Conservation (phyloP, 2,113 vertebrate genomes). For the Myotis lucifugus region DNA sequence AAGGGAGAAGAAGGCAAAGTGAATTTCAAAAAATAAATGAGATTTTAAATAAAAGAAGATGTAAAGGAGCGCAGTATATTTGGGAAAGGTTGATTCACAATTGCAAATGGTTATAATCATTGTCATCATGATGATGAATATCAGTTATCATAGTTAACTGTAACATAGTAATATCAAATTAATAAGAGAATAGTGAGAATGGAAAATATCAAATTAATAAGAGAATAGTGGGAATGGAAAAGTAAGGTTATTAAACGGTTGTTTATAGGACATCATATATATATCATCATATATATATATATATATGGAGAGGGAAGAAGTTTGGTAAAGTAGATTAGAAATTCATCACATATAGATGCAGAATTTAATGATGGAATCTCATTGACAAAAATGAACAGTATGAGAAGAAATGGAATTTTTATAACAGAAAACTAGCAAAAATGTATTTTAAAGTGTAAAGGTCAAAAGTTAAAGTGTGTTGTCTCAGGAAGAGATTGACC, state of each 20-base stretch:
- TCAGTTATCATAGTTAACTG: not conserved
- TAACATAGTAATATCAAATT: not conserved
- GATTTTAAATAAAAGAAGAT: not conserved
- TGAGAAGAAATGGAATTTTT: not conserved
- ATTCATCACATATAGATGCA: not conserved
- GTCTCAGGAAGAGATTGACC: not conserved
- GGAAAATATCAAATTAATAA: no score
- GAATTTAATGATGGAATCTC: not conserved
- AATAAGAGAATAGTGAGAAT: not conserved
- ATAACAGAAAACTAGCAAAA: not conserved
- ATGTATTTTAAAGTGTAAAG: not conserved
- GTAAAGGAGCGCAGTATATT: not conserved
- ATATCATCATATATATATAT: not conserved
- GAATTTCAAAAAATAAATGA: not conserved
- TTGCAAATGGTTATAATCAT: not conserved
- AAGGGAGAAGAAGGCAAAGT: not conserved
- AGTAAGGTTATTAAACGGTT: not conserved
- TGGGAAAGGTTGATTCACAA: not conserved
- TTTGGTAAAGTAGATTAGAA: not conserved
- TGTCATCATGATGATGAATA: not conserved
- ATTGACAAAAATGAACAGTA: not conserved
- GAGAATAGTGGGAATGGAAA: not conserved
- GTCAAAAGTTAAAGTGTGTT: not conserved
- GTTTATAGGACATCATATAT: not conserved
- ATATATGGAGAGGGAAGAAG: not conserved